Conservation (phyloP, 92 coral and sea anemone genomes). For the Desmophyllum pertusum region DNA sequence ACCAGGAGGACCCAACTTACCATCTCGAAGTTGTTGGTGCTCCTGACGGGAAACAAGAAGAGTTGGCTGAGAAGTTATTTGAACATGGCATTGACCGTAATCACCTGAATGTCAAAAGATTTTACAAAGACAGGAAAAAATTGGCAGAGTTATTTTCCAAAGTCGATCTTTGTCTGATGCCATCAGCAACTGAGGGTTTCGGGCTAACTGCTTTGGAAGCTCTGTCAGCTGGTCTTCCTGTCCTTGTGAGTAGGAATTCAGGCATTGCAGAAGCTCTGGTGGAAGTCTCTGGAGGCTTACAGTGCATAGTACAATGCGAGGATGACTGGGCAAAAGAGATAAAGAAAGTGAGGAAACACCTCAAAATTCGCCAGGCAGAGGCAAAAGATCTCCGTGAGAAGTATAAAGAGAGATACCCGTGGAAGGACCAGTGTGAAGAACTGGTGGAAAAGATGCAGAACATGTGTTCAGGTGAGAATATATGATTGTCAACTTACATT, state of each 20-base stretch:
- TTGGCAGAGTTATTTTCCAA: not conserved
- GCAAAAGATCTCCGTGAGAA: not conserved
- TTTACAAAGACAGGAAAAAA: not conserved
- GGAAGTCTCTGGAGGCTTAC: not conserved
- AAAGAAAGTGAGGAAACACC: not conserved
- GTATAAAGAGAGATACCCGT: not conserved
- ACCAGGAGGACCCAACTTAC: not conserved
- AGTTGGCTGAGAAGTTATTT: not conserved
- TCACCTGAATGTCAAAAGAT: not conserved
- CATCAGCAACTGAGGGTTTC: conserved; percentile 9
- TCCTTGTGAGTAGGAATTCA: not conserved
- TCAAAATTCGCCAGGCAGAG: not conserved
- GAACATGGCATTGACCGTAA: not conserved
- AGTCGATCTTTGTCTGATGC: conserved; percentile 2
- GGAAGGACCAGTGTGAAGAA: not conserved
- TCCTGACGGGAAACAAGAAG: not conserved
- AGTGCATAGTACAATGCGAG: not conserved
- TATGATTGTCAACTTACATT: too few relatives aligned
- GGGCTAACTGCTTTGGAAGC: conserved; percentile 2
- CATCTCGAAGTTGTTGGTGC: not conserved
- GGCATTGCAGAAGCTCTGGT: not conserved
- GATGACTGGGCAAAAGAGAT: not conserved
- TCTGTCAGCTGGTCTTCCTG: not conserved
- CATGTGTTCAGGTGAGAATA: too few relatives aligned
- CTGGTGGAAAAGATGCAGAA: not conserved